Evolutionary conservation across 2,113 vertebrate genomes (phyloP), one percentile per base, ranked within the genome.

Genomic region (Sisor rabdophorus): DNA sequence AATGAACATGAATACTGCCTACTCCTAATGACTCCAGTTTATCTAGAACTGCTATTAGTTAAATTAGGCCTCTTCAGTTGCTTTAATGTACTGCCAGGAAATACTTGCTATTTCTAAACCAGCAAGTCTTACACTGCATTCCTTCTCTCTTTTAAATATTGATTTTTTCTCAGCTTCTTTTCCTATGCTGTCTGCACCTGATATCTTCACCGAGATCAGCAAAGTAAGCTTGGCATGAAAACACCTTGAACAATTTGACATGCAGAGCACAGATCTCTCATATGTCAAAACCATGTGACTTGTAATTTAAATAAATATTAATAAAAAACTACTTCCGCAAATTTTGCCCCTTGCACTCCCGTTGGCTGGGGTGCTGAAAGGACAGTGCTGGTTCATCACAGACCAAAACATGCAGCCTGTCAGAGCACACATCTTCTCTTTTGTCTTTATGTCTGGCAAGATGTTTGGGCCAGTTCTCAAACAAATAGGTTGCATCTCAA

Each of bases 131-230:
- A 28, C 36, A 3, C 22, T 28, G 12, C 54, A 71, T 80, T 76
- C 36, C 44, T 47, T n/a, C 26, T 71, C 82, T n/a, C 50, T 81
- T 82, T 73, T 81, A 76, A 82, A 86, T 87, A 59, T 73, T 28
- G 71, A 63, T 60, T 77, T 60, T 52, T 70, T 47, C 83, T 85
- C 76, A 80, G 83, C 76, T 80, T 75, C 78, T 9, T 56, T 71
- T 56, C 7, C 54, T 3, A 22, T 58, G n/a, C 53, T 56, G 30
- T 44, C 70, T 48, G 22, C 22, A 73, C 55, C 54, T 32, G 32
- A 40, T 63, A 72, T 44, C 15, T 12, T 40, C n/a, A 5, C 63
- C 2, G 40, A 10, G 63, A 30, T 72, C 22, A 40, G 30, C 32
- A 40, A 58, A 55, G 8, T 2, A 71, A 36, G 52, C 28, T 11